Conservation (phyloP, 2,888 invertebrate genomes). For the Drosophila lutescens region DNA sequence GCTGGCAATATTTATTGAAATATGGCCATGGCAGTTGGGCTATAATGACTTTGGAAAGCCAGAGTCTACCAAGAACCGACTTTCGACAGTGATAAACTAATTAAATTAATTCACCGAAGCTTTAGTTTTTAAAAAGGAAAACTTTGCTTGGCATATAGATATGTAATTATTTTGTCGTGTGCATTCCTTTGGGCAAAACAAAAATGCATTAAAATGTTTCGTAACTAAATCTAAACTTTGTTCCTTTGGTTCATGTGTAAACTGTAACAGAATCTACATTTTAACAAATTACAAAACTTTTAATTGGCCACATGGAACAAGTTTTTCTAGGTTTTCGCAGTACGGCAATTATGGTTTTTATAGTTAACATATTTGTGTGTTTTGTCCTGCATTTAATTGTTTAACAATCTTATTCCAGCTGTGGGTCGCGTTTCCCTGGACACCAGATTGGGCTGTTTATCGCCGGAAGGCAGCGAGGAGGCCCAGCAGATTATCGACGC, state of each 20-base stretch:
- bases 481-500: constrained; percentile 91
- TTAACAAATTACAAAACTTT: constrained; percentile 9
- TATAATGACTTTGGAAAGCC: not conserved
- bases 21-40: constrained; percentile 4
- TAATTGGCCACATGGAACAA: constrained; percentile 5
- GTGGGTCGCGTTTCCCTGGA: constrained; percentile 93
- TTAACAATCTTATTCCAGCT: too few relatives aligned
- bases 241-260: not conserved
- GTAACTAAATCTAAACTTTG: constrained; percentile 1
- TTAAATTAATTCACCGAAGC: not conserved
- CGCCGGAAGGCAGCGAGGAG: constrained; percentile 86
- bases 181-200: not conserved
- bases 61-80: not conserved
- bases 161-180: not conserved
- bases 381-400: too few relatives aligned
- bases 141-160: too few relatives aligned
- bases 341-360: not conserved
- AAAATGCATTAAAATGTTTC: not conserved
- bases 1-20: constrained; percentile 9
- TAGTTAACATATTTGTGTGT: not conserved
- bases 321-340: not conserved
- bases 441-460: constrained; percentile 90
- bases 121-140: too few relatives aligned
- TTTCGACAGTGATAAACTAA: not conserved
- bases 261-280: not conserved